Evolutionary conservation across 2,113 vertebrate genomes (phyloP).

Genomic region (Seriola rivoliana): DNA sequence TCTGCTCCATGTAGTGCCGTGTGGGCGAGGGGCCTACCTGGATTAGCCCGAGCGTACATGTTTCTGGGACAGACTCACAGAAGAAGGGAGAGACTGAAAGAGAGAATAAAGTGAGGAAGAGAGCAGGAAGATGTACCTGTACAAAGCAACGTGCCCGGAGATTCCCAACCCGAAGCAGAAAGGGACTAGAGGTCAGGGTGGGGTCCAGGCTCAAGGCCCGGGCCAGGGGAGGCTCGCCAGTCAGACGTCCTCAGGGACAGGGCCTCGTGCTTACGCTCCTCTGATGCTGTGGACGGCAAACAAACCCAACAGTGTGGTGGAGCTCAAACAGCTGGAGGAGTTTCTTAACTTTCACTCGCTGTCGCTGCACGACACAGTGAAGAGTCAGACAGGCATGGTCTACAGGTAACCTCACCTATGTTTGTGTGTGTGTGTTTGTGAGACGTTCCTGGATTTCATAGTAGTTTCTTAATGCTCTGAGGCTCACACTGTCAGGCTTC

Average conservation of each 20-base stretch:
- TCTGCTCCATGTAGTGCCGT: conserved; percentile 43
- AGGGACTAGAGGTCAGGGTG: conserved; percentile 68
- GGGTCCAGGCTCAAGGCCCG: conserved; percentile 54
- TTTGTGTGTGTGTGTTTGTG: conserved; percentile 24
- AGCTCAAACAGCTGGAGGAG: conserved; percentile 88
- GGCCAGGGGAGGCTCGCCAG: conserved; percentile 66
- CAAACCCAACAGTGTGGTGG: conserved; percentile 57
- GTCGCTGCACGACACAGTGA: conserved; percentile 85
- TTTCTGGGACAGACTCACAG: conserved; percentile 62
- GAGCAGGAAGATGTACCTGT: conserved; percentile 87
- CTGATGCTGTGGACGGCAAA: conserved; percentile 74
- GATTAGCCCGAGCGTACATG: conserved; percentile 70
- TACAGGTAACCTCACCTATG: conserved; percentile 88
- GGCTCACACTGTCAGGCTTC: not conserved
- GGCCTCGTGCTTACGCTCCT: conserved; percentile 52
- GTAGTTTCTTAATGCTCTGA: not conserved
- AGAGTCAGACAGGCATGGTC: conserved; percentile 85
- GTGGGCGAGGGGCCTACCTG: conserved; percentile 76
- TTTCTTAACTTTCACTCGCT: conserved; percentile 88
- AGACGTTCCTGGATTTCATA: not conserved
- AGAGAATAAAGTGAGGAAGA: conserved; percentile 58
- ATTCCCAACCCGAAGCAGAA: conserved; percentile 88
- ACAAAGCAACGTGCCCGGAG: conserved; percentile 87
- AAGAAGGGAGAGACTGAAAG: conserved; percentile 64
- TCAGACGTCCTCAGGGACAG: conserved; percentile 33